Percentiles rank a stretch among this genome's conserved stretches.
Evolutionary conservation across 2,113 vertebrate species (phyloP).

Genomic region (Casuarius casuarius): DNA sequence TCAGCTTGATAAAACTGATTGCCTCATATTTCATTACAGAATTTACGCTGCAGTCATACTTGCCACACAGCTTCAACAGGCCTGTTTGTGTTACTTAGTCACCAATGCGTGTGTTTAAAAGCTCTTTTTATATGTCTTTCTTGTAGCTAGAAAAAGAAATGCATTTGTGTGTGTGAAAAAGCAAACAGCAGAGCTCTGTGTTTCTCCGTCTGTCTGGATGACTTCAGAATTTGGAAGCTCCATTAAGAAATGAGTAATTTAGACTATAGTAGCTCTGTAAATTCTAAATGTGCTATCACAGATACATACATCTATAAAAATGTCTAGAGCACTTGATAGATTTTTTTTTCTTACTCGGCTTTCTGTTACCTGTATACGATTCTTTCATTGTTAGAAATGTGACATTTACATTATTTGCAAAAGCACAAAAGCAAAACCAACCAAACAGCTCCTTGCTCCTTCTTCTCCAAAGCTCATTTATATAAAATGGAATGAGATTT

Average conservation of each 20-base stretch:
- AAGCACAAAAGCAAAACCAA: not conserved
- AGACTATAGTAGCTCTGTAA: not conserved
- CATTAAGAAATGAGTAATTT: not conserved
- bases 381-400: not conserved
- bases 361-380: not conserved
- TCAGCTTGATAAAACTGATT: not conserved
- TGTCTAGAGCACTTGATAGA: not conserved
- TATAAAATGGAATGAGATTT: not conserved
- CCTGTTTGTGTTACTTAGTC: not conserved
- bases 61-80: not conserved
- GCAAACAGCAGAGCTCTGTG: not conserved
- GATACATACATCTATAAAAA: not conserved
- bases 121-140: not conserved
- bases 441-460: not conserved
- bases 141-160: not conserved
- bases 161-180: rapidly evolving
- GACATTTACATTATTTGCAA: not conserved
- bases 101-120: not conserved
- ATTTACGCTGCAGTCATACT: not conserved
- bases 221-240: not conserved
- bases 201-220: not conserved
- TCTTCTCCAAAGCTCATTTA: rapidly evolving
- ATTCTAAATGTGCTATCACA: not conserved
- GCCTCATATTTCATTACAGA: not conserved
- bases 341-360: not conserved